Conservation (phyloP, 2,888 invertebrate species). For the Acrocyrtus sp. region DNA sequence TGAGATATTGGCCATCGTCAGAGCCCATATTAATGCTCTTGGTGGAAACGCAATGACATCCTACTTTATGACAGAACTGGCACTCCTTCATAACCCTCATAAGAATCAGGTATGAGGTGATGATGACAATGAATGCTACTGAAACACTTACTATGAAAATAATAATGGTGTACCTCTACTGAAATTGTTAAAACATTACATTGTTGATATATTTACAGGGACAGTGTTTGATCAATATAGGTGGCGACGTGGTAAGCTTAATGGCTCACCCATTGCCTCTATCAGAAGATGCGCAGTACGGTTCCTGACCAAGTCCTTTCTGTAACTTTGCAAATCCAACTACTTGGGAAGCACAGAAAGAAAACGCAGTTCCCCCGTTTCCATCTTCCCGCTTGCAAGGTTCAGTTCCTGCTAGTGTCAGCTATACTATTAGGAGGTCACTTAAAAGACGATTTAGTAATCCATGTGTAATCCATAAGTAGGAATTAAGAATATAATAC, state of each 20-base stretch:
- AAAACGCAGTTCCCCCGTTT: not conserved
- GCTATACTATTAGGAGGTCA: conserved; percentile 21
- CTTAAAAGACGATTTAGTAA: conserved; percentile 48
- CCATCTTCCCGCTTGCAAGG: conserved; percentile 1
- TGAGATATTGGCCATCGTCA: conserved; percentile 91
- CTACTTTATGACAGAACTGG: conserved; percentile 91
- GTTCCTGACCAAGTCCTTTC: conserved; percentile 39
- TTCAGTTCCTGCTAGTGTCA: not conserved
- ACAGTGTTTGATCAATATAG: conserved; percentile 94
- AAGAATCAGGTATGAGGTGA: conserved; percentile 90
- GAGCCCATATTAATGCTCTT: conserved; percentile 91
- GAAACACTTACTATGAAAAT: no score
- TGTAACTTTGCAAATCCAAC: conserved; percentile 22
- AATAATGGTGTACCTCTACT: no score
- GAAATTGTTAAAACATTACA: no score
- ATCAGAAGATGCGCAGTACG: conserved; percentile 35
- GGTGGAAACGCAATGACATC: conserved; percentile 97
- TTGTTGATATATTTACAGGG: conserved; percentile 78
- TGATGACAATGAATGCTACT: no score
- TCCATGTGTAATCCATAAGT: conserved; percentile 45
- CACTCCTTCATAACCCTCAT: conserved; percentile 90
- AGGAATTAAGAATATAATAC: no score
- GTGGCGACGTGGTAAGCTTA: conserved; percentile 92
- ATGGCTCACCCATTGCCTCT: conserved; percentile 74
- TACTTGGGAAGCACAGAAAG: conserved; percentile 7